Conservation (phyloP, 2,113 vertebrate species). For the Gambusia holbrooki region DNA sequence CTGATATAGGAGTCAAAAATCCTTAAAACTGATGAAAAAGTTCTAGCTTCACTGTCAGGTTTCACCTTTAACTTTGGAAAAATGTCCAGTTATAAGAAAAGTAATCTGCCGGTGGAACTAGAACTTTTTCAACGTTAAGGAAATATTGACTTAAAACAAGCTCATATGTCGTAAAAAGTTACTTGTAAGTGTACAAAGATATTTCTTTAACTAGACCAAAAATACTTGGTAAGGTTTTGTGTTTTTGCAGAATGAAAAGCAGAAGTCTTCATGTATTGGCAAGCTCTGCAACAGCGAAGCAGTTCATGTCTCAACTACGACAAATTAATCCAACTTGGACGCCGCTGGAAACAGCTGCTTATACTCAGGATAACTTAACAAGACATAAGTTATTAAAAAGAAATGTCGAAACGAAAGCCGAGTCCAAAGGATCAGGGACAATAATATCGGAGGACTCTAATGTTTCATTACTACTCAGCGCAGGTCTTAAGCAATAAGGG, state of each 20-base stretch:
- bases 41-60: too few species aligned
- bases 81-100: too few species aligned
- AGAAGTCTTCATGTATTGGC: constrained; percentile 13
- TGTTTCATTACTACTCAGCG: constrained; percentile 53
- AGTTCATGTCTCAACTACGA: constrained; percentile 19
- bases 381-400: constrained; percentile 1
- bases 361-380: constrained; percentile 6
- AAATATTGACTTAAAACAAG: too few species aligned
- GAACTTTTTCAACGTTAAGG: too few species aligned
- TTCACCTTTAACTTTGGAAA: too few species aligned
- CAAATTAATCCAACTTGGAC: constrained; percentile 45
- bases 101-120: too few species aligned
- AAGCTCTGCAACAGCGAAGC: constrained; percentile 4
- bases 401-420: constrained; percentile 23
- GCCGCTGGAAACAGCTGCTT: constrained; percentile 26
- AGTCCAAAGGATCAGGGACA: constrained; percentile 19
- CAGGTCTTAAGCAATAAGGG: constrained; percentile 54
- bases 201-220: too few species aligned
- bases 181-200: too few species aligned
- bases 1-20: too few species aligned
- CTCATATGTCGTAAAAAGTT: too few species aligned
- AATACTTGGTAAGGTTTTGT: too few species aligned
- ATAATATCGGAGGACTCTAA: constrained; percentile 21
- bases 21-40: too few species aligned
- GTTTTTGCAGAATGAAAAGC: constrained; percentile 13